Conservation (phyloP, 2,888 invertebrate genomes). For the Temnothorax rugatulus region DNA sequence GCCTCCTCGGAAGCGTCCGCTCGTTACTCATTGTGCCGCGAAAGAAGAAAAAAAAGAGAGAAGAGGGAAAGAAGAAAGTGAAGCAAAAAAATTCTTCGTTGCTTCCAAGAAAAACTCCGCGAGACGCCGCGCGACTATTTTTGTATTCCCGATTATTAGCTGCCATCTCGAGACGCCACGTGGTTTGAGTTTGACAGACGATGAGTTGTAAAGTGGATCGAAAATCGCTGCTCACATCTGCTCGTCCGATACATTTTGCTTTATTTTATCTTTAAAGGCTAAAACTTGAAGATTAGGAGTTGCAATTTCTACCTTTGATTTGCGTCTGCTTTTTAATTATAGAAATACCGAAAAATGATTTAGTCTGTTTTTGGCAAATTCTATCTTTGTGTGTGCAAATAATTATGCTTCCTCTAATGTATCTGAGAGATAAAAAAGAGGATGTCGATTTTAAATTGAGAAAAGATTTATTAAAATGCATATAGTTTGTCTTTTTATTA, state of each 20-base stretch:
- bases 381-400: background rate
- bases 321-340: background rate
- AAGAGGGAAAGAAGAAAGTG: background rate
- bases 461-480: background rate
- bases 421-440: background rate
- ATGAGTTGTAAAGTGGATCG: background rate
- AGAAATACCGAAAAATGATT: background rate
- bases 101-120: constrained; percentile 50
- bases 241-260: background rate
- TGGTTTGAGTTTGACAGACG: constrained; percentile 14
- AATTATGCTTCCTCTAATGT: background rate
- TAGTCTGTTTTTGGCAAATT: background rate
- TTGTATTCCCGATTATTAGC: constrained; percentile 30
- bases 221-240: background rate
- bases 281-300: background rate
- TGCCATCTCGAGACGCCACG: constrained; percentile 32
- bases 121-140: constrained; percentile 39
- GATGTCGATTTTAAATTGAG: background rate
- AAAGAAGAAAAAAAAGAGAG: constrained; percentile 16
- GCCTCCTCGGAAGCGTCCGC: constrained; percentile 55
- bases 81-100: constrained; percentile 1
- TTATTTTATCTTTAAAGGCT: background rate
- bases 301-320: background rate
- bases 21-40: constrained; percentile 30
- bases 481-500: background rate